phyloP scores from a whole-genome alignment of 2,888 invertebrate species.

The Tetropium fuscum region DNA sequence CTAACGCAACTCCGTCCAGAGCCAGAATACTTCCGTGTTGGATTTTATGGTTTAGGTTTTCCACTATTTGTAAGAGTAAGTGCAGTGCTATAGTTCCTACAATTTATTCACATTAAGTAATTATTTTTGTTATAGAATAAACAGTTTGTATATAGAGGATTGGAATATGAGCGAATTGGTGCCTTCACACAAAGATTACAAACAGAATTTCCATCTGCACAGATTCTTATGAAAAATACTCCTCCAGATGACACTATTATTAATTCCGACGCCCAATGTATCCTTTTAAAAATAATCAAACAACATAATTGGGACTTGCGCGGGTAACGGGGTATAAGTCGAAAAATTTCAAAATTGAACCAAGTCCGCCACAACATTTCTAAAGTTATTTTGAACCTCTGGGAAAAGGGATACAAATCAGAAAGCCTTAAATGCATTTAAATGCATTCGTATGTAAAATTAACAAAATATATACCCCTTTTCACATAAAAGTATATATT shows the following conservation, averaged over 20 bases:
- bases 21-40: conserved; percentile 95
- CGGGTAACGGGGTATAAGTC: too few relatives aligned
- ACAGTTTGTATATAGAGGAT: conserved; percentile 93
- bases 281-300: conserved; percentile 58
- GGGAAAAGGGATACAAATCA: too few relatives aligned
- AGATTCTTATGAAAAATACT: conserved; percentile 91
- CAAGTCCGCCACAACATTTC: too few relatives aligned
- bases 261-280: conserved; percentile 88
- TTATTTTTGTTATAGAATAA: conserved; percentile 77
- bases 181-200: conserved; percentile 94
- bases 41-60: conserved; percentile 93
- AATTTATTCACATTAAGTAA: conserved; percentile 7
- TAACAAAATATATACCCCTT: too few relatives aligned
- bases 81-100: too few relatives aligned
- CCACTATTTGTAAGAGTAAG: conserved; percentile 94
- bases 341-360: too few relatives aligned
- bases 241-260: conserved; percentile 90
- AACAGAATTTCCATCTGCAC: conserved; percentile 94
- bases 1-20: conserved; percentile 89
- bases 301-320: too few relatives aligned
- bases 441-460: too few relatives aligned
- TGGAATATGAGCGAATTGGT: conserved; percentile 94
- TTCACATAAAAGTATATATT: too few relatives aligned
- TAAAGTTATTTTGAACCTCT: too few relatives aligned
- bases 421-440: too few relatives aligned